Base-by-base conservation (phyloP, 1,140 invertebrate species). In the Neoseiulus cucumeris region DNA sequence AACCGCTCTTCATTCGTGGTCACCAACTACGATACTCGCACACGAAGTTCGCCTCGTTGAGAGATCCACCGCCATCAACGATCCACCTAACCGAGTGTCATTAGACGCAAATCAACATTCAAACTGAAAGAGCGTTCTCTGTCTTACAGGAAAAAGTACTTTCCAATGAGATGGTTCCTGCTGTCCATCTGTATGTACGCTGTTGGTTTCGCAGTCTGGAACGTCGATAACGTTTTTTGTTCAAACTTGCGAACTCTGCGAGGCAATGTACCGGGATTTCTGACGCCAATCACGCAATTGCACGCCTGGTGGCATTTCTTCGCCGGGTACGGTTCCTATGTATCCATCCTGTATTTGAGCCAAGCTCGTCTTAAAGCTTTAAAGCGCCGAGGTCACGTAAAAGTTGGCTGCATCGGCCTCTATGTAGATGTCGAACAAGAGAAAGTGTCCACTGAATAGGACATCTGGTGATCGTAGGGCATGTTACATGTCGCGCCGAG, bases 231-330 rank as follows among this genome's bases (percentile, higher is more conserved):
- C 33, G 65, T 68, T 4, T 69, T 65, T 39, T 70, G 70, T 42
- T 14, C 30, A 42, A 14, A 64, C 17, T 47, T 70, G 17, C n/a
- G 47, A 6, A 17, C 14, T 33, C 6, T 69, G n/a, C 42, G 68
- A 42, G 5, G 64, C 41, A 12, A 17, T n/a, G 25, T 67, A 33
- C 69, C 69, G 7, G 45, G 22, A 14, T 9, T 68, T n/a, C 29
- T 69, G 1, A 20, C n/a, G 25, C 72, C 73, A 18, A 65, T 75
- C 0, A 73, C 71, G 7, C 74, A 75, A 66, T 65, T 75, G 18
- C 74, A 75, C 70, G 74, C 72, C 29, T 72, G 71, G 69, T 75
- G 74, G 74, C 74, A 75, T 68, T 67, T 72, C 42, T 66, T 74
- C 0, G 70, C 72, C 64, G 73, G 73, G 17, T 73, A 73, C 12